Evolutionary conservation across 2,797 vertebrate species (phyloP).

Genomic region (Nannoperca australis): DNA sequence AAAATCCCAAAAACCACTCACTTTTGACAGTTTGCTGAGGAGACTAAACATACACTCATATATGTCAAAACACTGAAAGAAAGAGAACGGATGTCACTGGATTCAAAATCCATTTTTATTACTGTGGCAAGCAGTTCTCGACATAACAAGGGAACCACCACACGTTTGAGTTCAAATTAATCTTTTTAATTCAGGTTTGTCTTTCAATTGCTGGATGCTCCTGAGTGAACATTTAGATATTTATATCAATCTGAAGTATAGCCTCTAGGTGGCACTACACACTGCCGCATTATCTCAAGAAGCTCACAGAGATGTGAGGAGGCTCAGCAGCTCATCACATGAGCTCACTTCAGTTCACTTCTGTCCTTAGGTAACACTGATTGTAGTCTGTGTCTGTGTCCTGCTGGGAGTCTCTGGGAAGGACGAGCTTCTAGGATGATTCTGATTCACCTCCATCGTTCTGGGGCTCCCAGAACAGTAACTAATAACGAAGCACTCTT

Average conservation of each 20-base stretch:
- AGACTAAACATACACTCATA: constrained; percentile 10
- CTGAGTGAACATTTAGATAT: background rate
- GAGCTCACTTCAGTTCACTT: constrained; percentile 19
- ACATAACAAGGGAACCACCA: background rate
- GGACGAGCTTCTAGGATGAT: constrained; percentile 3
- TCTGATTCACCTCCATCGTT: background rate
- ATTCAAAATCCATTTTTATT: background rate
- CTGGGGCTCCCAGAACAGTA: background rate
- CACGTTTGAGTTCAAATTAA: background rate
- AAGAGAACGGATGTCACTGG: constrained; percentile 12
- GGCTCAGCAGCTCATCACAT: constrained; percentile 22
- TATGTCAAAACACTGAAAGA: constrained; percentile 1
- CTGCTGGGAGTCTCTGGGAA: constrained; percentile 14
- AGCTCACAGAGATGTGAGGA: background rate
- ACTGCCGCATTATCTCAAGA: constrained; percentile 30
- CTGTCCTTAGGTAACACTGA: constrained; percentile 23
- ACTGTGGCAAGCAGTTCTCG: background rate
- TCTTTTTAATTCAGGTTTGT: background rate
- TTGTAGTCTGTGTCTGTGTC: constrained; percentile 13
- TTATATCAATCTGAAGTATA: background rate
- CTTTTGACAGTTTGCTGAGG: constrained; percentile 25
- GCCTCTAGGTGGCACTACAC: constrained; percentile 63
- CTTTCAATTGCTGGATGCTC: background rate
- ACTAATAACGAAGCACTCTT: background rate
- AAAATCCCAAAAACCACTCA: constrained; percentile 41